Evolutionary conservation across 1,140 invertebrate species (phyloP).

Genomic region (Paracyclopina nana): DNA sequence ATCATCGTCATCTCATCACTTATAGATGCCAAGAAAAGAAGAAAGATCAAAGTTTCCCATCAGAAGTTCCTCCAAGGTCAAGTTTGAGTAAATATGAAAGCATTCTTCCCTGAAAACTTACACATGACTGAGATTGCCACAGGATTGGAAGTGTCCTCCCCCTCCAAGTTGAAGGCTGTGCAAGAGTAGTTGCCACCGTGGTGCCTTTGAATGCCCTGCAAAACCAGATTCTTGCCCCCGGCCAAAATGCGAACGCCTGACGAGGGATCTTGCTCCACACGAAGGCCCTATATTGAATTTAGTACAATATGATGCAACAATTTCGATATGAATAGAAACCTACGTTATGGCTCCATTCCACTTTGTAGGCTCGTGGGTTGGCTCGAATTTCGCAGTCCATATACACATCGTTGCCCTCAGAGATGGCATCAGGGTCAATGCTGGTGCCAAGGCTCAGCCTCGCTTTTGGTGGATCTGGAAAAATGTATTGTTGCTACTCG

Average conservation of each 20-base stretch:
- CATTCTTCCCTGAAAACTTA: too few species aligned
- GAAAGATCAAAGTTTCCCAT: too few species aligned
- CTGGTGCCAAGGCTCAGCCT: conserved; percentile 52
- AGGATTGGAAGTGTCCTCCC: conserved; percentile 58
- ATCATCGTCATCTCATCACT: too few species aligned
- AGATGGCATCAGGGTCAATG: conserved; percentile 63
- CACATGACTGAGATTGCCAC: conserved; percentile 69
- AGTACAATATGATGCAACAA: too few species aligned
- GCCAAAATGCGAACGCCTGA: conserved; percentile 42
- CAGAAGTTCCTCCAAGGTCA: too few species aligned
- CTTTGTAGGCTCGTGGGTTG: conserved; percentile 63
- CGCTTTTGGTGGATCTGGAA: conserved; percentile 50
- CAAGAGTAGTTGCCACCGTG: conserved; percentile 73
- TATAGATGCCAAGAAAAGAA: too few species aligned
- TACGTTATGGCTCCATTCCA: conserved; percentile 76
- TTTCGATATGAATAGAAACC: conserved; percentile 35
- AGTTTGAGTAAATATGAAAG: too few species aligned
- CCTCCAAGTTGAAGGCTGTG: conserved; percentile 67
- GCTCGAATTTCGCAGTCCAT: conserved; percentile 66
- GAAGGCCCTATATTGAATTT: background rate
- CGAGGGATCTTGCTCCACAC: background rate
- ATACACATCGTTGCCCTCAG: conserved; percentile 71
- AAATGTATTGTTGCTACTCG: too few species aligned
- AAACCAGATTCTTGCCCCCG: conserved; percentile 50
- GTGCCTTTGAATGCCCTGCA: conserved; percentile 49